Conservation (phyloP, 2,888 invertebrate species). For the Melanargia galathea region DNA sequence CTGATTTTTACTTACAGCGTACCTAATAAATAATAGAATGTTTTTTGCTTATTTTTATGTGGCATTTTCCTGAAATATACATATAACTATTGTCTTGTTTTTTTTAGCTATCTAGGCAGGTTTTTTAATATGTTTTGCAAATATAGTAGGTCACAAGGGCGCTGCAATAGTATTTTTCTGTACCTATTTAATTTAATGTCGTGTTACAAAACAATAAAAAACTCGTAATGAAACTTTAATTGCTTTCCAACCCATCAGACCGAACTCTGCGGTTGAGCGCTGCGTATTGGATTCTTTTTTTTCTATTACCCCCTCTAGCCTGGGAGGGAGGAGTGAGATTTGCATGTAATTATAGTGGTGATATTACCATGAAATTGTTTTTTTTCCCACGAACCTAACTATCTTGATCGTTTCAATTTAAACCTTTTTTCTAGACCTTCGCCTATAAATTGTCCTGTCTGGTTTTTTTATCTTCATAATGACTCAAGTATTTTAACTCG, state of each 20-base stretch:
- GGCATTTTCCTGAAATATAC: too few species aligned
- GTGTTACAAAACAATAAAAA: not conserved
- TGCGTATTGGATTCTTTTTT: slow-evolving; percentile 14
- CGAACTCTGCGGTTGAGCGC: not conserved
- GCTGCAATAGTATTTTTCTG: too few species aligned
- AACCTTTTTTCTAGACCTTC: not conserved
- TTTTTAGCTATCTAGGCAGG: too few species aligned
- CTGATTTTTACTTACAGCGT: too few species aligned
- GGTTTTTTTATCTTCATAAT: not conserved
- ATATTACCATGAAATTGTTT: slow-evolving; percentile 17
- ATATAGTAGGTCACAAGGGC: too few species aligned
- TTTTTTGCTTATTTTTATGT: too few species aligned
- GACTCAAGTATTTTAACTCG: not conserved
- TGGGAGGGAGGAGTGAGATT: slow-evolving; percentile 1
- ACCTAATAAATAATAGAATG: too few species aligned
- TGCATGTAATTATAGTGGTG: slow-evolving; percentile 15
- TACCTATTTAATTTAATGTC: too few species aligned
- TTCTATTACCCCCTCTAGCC: not conserved
- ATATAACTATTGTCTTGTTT: too few species aligned
- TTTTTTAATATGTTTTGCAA: too few species aligned
- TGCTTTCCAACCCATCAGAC: not conserved
- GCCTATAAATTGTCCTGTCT: not conserved
- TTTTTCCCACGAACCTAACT: not conserved
- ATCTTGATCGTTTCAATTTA: not conserved
- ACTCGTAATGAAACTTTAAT: not conserved